These are phyloP conservation scores for Endotricha flammealis DNA, from an alignment of 2,888 invertebrate species.

Conservation along the genomic window DNA sequence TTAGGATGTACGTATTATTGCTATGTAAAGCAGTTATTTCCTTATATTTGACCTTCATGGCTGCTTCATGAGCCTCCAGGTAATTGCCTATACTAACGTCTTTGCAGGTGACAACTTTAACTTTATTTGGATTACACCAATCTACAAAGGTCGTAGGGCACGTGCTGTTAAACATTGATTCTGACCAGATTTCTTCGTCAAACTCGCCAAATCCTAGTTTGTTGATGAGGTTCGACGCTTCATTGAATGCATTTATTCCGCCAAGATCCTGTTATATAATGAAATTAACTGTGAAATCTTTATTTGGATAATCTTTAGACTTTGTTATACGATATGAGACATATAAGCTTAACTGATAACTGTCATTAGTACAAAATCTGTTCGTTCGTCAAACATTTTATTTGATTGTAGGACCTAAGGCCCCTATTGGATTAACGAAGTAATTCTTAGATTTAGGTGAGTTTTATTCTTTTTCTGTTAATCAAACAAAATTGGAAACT, in stretches of 20 bases:
- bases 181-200: constrained; percentile 59
- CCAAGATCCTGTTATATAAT: constrained; percentile 58
- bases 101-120: constrained; percentile 70
- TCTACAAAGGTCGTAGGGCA: constrained; percentile 67
- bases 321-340: no score
- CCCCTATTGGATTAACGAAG: no score
- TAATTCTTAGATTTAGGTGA: no score
- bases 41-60: constrained; percentile 67
- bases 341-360: no score
- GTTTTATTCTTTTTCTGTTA: no score
- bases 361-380: no score
- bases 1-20: constrained; percentile 65
- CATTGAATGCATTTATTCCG: constrained; percentile 63
- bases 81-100: constrained; percentile 70
- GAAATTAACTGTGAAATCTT: no score
- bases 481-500: no score
- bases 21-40: constrained; percentile 63
- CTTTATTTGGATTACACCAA: constrained; percentile 67
- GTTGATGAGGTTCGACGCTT: constrained; percentile 63
- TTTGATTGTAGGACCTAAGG: no score
- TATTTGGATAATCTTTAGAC: no score
- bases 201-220: constrained; percentile 64
- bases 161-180: constrained; percentile 67
- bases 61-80: constrained; percentile 73
- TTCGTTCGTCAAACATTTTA: no score